phyloP scores from a whole-genome alignment of 1,140 invertebrate species.

The Eupeodes corollae region DNA sequence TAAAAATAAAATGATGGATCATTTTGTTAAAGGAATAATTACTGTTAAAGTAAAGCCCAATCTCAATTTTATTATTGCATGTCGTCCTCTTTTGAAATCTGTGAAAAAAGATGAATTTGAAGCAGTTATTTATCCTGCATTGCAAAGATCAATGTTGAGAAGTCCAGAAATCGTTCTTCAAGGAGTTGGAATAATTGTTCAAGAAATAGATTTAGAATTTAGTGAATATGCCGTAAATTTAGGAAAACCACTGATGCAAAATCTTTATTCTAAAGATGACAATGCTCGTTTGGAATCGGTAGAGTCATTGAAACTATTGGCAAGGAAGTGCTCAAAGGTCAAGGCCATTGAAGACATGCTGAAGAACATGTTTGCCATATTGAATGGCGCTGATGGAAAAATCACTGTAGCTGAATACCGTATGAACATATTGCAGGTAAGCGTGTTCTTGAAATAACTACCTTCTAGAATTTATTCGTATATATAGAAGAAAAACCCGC shows the following conservation, averaged over 20 bases:
- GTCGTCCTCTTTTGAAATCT: constrained; percentile 50
- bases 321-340: constrained; percentile 59
- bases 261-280: constrained; percentile 75
- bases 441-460: too few species aligned
- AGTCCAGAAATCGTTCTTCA: constrained; percentile 86
- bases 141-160: constrained; percentile 86
- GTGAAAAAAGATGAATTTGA: constrained; percentile 66
- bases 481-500: too few species aligned
- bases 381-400: constrained; percentile 86
- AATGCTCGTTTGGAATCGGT: constrained; percentile 57
- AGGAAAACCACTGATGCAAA: constrained; percentile 66
- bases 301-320: constrained; percentile 54
- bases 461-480: too few species aligned
- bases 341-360: constrained; percentile 57
- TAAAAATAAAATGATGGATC: constrained; percentile 49
- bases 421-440: constrained; percentile 72
- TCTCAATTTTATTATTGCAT: constrained; percentile 51
- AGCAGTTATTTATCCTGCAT: constrained; percentile 59
- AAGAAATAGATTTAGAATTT: constrained; percentile 61
- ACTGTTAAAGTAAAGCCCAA: constrained; percentile 68
- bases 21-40: constrained; percentile 69
- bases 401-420: constrained; percentile 79
- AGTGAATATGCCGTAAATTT: constrained; percentile 69
- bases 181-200: constrained; percentile 63
- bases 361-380: constrained; percentile 65